A percentile compares a stretch with the other conserved stretches of the same genome.
These are phyloP conservation scores for Benthosema pterotum DNA, from an alignment of 2,797 vertebrate species.

Conservation along the genomic window DNA sequence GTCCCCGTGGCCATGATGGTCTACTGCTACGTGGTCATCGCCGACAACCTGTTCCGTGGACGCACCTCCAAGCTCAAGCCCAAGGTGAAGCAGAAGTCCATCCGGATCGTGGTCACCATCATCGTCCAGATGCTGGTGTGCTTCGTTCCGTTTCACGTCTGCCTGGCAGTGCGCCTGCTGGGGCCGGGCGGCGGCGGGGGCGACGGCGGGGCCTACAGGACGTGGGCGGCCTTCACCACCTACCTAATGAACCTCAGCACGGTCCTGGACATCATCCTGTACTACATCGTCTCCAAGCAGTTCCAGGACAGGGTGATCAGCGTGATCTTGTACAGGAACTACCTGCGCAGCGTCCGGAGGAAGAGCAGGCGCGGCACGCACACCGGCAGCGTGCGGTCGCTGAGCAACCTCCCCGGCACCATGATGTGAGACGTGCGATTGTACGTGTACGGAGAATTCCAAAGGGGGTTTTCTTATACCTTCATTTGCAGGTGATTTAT, in stretches of 20 bases:
- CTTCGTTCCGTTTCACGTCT: conserved; percentile 93
- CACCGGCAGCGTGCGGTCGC: conserved; percentile 87
- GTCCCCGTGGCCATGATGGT: conserved; percentile 92
- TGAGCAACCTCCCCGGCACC: conserved; percentile 91
- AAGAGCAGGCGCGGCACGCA: conserved; percentile 86
- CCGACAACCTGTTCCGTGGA: conserved; percentile 89
- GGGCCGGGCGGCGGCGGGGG: conserved; percentile 20
- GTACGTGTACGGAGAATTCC: too few species aligned
- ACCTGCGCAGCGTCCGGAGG: conserved; percentile 91
- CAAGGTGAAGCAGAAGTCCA: conserved; percentile 95
- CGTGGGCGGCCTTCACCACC: conserved; percentile 90
- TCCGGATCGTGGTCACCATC: conserved; percentile 92
- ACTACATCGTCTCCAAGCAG: conserved; percentile 97
- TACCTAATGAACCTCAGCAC: conserved; percentile 97
- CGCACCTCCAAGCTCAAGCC: conserved; percentile 94
- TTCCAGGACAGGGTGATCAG: conserved; percentile 97
- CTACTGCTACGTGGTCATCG: conserved; percentile 90
- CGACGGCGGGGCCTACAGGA: conserved; percentile 67
- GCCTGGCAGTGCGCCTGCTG: conserved; percentile 84
- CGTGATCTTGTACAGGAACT: conserved; percentile 95
- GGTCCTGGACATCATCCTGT: conserved; percentile 92
- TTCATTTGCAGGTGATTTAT: too few species aligned
- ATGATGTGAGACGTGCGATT: conserved; percentile 81
- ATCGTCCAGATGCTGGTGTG: conserved; percentile 91
- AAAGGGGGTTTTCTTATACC: too few species aligned